These are phyloP conservation scores for Drosophila santomea DNA, from an alignment of 1,140 invertebrate genomes.

Conservation along the genomic window DNA sequence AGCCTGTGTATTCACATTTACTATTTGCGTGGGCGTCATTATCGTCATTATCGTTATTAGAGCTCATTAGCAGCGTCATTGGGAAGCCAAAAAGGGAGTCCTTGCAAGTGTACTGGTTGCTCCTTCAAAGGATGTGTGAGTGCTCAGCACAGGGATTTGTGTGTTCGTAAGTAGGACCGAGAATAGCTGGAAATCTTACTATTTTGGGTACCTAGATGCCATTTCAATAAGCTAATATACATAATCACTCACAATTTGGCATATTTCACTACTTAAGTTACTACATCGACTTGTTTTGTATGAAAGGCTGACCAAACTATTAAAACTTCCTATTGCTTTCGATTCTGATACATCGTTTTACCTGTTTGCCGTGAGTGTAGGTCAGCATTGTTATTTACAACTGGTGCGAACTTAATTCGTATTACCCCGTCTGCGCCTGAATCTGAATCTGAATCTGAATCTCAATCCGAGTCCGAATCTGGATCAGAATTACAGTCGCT, in stretches of 20 bases:
- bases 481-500: conserved; percentile 12
- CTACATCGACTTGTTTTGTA: too few species aligned
- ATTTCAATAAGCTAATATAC: too few species aligned
- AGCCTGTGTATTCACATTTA: conserved; percentile 47
- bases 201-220: too few species aligned
- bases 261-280: too few species aligned
- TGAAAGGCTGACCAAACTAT: too few species aligned
- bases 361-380: neutral
- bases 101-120: conserved; percentile 9
- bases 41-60: conserved; percentile 76
- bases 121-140: conserved; percentile 2
- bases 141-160: too few species aligned
- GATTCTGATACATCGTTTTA: neutral
- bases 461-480: conserved; percentile 13
- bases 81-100: conserved; percentile 26
- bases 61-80: conserved; percentile 71
- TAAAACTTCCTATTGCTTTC: too few species aligned
- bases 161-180: neutral
- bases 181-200: conserved; percentile 16
- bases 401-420: conserved; percentile 72
- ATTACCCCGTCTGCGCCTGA: conserved; percentile 4
- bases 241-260: too few species aligned
- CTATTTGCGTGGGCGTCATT: conserved; percentile 64
- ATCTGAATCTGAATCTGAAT: conserved; percentile 1
- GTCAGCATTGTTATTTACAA: conserved; percentile 59